These are phyloP conservation scores for Dinothrombium tinctorium DNA, from an alignment of 1,140 invertebrate genomes.

Conservation along the genomic window DNA sequence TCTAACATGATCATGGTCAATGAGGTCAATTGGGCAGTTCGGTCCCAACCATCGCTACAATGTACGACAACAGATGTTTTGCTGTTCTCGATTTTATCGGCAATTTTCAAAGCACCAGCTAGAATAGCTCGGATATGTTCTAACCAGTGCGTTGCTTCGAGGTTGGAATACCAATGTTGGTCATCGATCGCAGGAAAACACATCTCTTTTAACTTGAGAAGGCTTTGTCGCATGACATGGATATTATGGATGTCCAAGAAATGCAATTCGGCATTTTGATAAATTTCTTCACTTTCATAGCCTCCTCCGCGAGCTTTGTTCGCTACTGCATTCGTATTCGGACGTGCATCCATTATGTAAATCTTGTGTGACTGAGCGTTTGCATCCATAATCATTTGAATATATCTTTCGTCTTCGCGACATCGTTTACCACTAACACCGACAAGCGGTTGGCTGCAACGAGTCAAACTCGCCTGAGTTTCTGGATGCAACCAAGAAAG, in stretches of 20 bases:
- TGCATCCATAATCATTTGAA: constrained; percentile 88
- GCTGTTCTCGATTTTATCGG: constrained; percentile 90
- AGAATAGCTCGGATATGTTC: constrained; percentile 91
- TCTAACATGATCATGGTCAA: constrained; percentile 78
- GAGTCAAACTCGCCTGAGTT: constrained; percentile 81
- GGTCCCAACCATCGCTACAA: constrained; percentile 98
- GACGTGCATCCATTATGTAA: constrained; percentile 93
- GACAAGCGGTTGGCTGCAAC: constrained; percentile 78
- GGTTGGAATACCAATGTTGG: constrained; percentile 65
- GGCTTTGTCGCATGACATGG: constrained; percentile 93
- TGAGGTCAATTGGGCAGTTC: constrained; percentile 74
- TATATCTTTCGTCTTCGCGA: constrained; percentile 78
- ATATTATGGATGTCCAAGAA: constrained; percentile 98
- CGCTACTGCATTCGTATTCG: constrained; percentile 81
- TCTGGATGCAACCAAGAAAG: constrained; percentile 73
- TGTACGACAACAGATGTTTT: constrained; percentile 95
- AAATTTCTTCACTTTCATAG: constrained; percentile 85
- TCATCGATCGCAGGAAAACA: constrained; percentile 83
- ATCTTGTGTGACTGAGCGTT: constrained; percentile 93
- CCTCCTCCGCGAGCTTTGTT: constrained; percentile 97
- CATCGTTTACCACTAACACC: constrained; percentile 70
- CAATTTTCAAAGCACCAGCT: constrained; percentile 75
- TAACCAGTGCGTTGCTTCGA: constrained; percentile 90
- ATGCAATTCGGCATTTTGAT: constrained; percentile 82
- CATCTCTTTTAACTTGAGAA: constrained; percentile 82